Base-by-base conservation (phyloP, 1,140 invertebrate genomes). In the Rhagoletis pomonella region DNA sequence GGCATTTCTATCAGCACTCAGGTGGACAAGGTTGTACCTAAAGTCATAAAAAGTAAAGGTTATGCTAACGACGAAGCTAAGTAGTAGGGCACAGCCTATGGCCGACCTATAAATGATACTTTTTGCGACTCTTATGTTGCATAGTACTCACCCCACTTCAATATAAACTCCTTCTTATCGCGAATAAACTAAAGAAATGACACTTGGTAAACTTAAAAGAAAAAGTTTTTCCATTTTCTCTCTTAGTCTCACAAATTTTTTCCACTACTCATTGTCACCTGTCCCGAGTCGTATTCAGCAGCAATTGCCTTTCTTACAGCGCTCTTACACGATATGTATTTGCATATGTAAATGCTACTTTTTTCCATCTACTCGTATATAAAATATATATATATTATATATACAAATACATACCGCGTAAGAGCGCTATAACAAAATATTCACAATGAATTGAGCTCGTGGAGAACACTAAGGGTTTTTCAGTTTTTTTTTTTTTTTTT, bases 191-290 rank as follows among this genome's bases (percentile, higher is more conserved):
- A 47, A n/a, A n/a, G n/a, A n/a, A n/a, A 10, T 14, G 39, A 42
- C 65, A 14, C 65, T 4, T 69, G 5, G 4, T 2, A 47, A n/a
- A 39, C 67, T 44, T 39, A 29, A 42, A n/a, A 69, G 4, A 47
- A 6, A 47, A 73, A 73, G 39, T 73, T 73, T 73, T 47, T 14
- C 39, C 67, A 73, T 73, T 73, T 73, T 47, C 42, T 69, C 39
- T 2, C 9, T 3, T 42, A 39, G 14, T 6, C 39, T 42, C 67
- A n/a, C n/a, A n/a, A n/a, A n/a, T n/a, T n/a, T n/a, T n/a, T n/a
- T n/a, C 10, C 67, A 44, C 67, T 14, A 0, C 39, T 14, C 50
- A 55, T 44, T 17, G 19, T 73, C 67, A 73, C 42, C 39, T 73
- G 67, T 42, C n/a, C 10, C 29, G n/a, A 10, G 7, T 1, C 64